Conservation (phyloP, 2,797 vertebrate genomes). For the Zonotrichia albicollis region DNA sequence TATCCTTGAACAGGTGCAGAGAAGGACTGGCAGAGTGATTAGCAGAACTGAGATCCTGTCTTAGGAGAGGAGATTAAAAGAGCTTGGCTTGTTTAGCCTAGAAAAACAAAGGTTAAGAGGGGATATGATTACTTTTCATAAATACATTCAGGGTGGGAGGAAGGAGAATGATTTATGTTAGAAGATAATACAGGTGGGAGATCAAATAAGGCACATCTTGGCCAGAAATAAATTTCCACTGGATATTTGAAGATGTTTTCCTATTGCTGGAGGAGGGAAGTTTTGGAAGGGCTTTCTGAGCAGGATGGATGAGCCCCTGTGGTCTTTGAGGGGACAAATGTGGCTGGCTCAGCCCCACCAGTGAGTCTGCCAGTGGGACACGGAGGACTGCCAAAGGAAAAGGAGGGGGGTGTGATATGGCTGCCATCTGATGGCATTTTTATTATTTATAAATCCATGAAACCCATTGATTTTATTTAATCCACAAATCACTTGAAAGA, state of each 20-base stretch:
- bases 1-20: slow-evolving; percentile 19
- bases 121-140: slow-evolving; percentile 65
- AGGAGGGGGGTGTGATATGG: background rate
- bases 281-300: background rate
- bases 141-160: slow-evolving; percentile 45
- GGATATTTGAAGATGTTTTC: background rate
- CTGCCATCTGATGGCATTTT: background rate
- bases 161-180: slow-evolving; percentile 70
- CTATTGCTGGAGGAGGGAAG: background rate
- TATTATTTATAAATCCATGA: background rate
- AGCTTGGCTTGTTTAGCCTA: slow-evolving; percentile 61
- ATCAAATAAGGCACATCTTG: background rate
- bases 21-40: slow-evolving; percentile 42
- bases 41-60: slow-evolving; percentile 19
- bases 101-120: slow-evolving; percentile 67
- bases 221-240: background rate
- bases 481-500: background rate
- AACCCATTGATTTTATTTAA: background rate
- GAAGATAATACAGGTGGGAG: background rate
- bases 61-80: slow-evolving; percentile 61
- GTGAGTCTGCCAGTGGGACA: background rate
- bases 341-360: accelerated
- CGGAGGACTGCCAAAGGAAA: background rate
- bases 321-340: background rate
- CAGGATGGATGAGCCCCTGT: accelerated